Percentiles rank a stretch among this genome's conserved stretches.
Evolutionary conservation across 1,140 invertebrate genomes (phyloP).

Genomic region (Drosophila takahashii): DNA sequence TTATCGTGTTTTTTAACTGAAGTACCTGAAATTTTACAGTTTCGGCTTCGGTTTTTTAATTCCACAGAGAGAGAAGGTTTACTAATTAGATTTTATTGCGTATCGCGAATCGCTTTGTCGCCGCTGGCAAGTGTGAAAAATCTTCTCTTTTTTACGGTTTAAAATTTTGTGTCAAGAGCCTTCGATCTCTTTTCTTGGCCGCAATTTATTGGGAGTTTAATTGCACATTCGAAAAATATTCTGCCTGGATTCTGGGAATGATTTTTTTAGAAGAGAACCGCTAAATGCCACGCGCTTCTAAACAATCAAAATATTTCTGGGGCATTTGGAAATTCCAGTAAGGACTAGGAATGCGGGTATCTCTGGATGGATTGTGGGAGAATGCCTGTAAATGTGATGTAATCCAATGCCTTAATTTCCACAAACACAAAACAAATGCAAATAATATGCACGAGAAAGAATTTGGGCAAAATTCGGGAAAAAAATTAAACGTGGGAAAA

Average conservation of each 20-base stretch:
- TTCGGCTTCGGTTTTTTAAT: constrained; percentile 26
- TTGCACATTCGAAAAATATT: constrained; percentile 7
- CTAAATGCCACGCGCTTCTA: constrained; percentile 59
- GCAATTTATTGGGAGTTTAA: constrained; percentile 14
- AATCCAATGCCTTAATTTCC: constrained; percentile 74
- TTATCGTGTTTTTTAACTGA: constrained; percentile 54
- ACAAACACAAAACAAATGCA: constrained; percentile 49
- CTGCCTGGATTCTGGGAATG: constrained; percentile 4
- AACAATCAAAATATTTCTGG: constrained; percentile 24
- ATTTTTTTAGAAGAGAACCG: not conserved
- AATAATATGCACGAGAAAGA: constrained; percentile 64
- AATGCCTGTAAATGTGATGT: constrained; percentile 42
- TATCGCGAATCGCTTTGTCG: constrained; percentile 70
- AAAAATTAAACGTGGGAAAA: constrained; percentile 65
- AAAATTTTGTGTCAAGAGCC: constrained; percentile 22
- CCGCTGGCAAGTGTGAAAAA: constrained; percentile 65
- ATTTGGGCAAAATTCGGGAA: constrained; percentile 11
- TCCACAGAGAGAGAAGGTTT: constrained; percentile 41
- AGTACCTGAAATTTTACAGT: constrained; percentile 77
- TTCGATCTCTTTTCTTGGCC: constrained; percentile 14
- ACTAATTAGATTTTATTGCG: constrained; percentile 81
- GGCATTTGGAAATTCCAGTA: constrained; percentile 1
- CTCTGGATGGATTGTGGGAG: constrained; percentile 59
- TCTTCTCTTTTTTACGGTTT: constrained; percentile 55
- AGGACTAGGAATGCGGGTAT: constrained; percentile 32